These are phyloP conservation scores for Rhagoletis zephyria DNA, from an alignment of 1,140 invertebrate species.

Conservation along the genomic window DNA sequence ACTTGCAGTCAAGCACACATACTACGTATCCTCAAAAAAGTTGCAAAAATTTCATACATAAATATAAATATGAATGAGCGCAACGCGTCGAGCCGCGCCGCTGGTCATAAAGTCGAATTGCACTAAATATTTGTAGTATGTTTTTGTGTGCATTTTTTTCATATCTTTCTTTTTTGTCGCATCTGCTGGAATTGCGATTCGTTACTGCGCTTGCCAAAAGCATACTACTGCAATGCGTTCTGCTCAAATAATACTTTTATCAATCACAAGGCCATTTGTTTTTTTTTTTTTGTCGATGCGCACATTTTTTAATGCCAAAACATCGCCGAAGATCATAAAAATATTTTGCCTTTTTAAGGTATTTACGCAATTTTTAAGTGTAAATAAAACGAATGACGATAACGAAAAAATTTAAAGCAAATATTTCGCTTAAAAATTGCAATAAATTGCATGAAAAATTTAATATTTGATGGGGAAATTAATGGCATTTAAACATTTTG, in stretches of 20 bases:
- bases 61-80: slow-evolving; percentile 3
- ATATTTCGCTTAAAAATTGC: neutral
- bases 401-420: neutral
- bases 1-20: neutral
- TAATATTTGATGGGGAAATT: too few species aligned
- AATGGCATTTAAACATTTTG: too few species aligned
- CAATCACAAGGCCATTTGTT: neutral
- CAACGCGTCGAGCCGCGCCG: too few species aligned
- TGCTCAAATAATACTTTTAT: neutral
- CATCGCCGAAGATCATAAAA: neutral
- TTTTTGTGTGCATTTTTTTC: neutral
- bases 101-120: slow-evolving; percentile 7
- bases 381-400: neutral
- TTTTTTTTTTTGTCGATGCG: neutral
- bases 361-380: slow-evolving; percentile 18
- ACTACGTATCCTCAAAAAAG: neutral
- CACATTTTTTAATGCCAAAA: slow-evolving; percentile 22
- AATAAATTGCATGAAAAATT: neutral
- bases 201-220: neutral
- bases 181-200: neutral
- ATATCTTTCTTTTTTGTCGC: neutral
- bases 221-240: slow-evolving; percentile 4
- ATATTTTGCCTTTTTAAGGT: slow-evolving; percentile 5
- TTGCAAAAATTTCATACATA: neutral
- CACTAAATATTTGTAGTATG: slow-evolving; percentile 11